Conservation (phyloP, 2,888 invertebrate species). For the Yponomeuta sedellus region DNA sequence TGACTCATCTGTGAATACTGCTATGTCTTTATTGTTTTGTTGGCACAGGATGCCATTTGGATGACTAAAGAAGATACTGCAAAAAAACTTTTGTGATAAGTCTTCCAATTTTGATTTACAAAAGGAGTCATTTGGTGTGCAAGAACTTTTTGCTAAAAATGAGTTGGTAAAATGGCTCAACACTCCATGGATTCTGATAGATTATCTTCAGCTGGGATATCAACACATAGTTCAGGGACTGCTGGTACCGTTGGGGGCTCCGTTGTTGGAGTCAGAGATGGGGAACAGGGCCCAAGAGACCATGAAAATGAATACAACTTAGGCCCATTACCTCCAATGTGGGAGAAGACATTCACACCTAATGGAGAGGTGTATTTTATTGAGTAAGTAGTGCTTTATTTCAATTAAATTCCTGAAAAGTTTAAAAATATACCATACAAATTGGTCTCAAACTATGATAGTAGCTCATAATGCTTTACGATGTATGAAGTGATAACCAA, state of each 20-base stretch:
- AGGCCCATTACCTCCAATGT: slow-evolving; percentile 95
- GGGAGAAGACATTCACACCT: slow-evolving; percentile 98
- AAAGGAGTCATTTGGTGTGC: background rate
- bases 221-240: slow-evolving; percentile 68
- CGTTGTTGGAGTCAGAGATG: slow-evolving; percentile 63
- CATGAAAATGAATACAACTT: slow-evolving; percentile 85
- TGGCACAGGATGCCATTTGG: slow-evolving; percentile 54
- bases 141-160: background rate
- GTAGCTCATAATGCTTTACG: too few species aligned
- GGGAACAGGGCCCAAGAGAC: slow-evolving; percentile 59
- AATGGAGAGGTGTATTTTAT: slow-evolving; percentile 98
- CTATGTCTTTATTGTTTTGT: slow-evolving; percentile 63
- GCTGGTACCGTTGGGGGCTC: slow-evolving; percentile 67
- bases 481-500: too few species aligned
- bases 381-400: slow-evolving; percentile 80
- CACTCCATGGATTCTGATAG: slow-evolving; percentile 68
- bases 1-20: slow-evolving; percentile 62
- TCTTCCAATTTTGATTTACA: background rate
- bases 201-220: slow-evolving; percentile 67
- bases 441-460: too few species aligned
- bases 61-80: slow-evolving; percentile 45
- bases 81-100: background rate
- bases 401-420: background rate
- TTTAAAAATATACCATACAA: too few species aligned
- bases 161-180: slow-evolving; percentile 48